These are phyloP conservation scores for Mechanitis mazaeus DNA, from an alignment of 2,888 invertebrate species.

Conservation along the genomic window DNA sequence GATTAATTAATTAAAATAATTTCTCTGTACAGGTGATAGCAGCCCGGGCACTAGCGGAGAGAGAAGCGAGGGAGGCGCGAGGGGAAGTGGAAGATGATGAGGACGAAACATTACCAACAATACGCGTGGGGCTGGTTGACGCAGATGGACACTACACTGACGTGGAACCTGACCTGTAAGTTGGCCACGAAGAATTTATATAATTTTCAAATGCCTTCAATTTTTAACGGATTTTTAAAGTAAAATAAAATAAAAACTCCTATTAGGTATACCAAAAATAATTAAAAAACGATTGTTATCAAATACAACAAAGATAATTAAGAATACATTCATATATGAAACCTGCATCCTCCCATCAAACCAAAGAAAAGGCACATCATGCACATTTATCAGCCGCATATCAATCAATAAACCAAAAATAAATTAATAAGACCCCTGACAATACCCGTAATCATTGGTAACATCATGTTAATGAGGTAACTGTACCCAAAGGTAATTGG, in stretches of 20 bases:
- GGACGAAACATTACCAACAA: conserved; percentile 66
- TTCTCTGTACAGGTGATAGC: conserved; percentile 58
- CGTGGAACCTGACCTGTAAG: conserved; percentile 69
- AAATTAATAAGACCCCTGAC: conserved; percentile 38
- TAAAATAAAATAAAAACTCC: background rate
- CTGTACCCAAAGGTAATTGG: conserved; percentile 41
- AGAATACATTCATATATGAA: background rate
- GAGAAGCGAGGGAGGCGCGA: conserved; percentile 66
- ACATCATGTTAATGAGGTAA: conserved; percentile 40
- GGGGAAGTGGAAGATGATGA: conserved; percentile 71
- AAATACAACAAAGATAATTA: too few relatives aligned
- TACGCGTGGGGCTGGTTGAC: conserved; percentile 66
- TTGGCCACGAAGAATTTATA: conserved; percentile 25
- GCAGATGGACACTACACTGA: conserved; percentile 69
- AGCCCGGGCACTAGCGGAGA: conserved; percentile 65
- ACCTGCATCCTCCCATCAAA: conserved; percentile 13
- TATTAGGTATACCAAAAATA: background rate
- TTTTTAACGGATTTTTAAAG: background rate
- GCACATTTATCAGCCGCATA: conserved; percentile 25
- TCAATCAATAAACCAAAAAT: conserved; percentile 39
- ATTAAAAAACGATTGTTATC: background rate
- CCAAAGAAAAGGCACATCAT: conserved; percentile 18
- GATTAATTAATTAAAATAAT: too few relatives aligned
- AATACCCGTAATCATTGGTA: conserved; percentile 35
- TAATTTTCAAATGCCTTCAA: background rate